phyloP scores from a whole-genome alignment of 2,113 vertebrate genomes.

The Pogonocichla stellata region DNA sequence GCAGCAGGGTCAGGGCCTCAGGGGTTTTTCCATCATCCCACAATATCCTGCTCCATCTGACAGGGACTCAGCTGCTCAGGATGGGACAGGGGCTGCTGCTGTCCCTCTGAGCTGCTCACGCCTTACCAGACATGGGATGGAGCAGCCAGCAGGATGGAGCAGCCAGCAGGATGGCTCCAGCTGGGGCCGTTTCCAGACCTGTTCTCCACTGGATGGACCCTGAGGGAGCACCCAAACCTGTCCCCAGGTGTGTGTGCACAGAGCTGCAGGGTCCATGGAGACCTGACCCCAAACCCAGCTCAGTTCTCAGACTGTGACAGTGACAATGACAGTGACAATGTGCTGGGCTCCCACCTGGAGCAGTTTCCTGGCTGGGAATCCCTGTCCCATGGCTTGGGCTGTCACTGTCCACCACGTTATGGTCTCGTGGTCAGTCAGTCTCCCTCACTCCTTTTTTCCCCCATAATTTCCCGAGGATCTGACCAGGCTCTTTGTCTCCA shows the following conservation, averaged over 20 bases:
- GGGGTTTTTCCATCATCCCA: not conserved
- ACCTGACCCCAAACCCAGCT: not conserved
- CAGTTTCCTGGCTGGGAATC: not conserved
- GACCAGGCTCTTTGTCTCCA: not conserved
- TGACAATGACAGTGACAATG: not conserved
- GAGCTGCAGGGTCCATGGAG: not conserved
- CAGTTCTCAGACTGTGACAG: not conserved
- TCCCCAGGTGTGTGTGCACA: not conserved
- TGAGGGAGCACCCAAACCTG: not conserved
- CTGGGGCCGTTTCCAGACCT: not conserved
- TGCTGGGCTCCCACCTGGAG: not conserved
- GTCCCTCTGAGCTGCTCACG: too few species aligned
- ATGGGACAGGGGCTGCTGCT: not conserved
- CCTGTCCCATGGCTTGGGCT: not conserved
- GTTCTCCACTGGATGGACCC: not conserved
- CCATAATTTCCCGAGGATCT: not conserved
- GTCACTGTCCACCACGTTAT: accelerated
- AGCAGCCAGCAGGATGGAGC: not conserved
- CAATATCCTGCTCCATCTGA: not conserved
- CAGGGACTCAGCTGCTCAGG: not conserved
- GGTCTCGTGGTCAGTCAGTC: accelerated
- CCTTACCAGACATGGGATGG: not conserved
- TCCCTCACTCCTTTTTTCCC: not conserved
- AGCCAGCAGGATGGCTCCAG: not conserved
- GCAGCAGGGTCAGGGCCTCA: not conserved